These are phyloP conservation scores for Rhinella marina DNA, from an alignment of 2,797 vertebrate species.

Conservation along the genomic window DNA sequence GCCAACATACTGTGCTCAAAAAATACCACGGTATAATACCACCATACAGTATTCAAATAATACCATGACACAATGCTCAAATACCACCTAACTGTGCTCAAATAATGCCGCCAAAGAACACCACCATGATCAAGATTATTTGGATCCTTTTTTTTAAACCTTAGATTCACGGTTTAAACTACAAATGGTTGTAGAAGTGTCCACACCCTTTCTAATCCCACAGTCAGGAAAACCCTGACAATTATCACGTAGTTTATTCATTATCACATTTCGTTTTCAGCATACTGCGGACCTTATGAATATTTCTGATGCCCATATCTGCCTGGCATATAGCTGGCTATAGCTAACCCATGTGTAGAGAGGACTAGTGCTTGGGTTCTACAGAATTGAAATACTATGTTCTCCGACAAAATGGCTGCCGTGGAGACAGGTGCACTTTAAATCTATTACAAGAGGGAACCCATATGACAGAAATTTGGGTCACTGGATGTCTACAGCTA, in stretches of 20 bases:
- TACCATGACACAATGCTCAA: too few relatives aligned
- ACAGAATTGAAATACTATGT: not conserved
- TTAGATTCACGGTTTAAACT: too few relatives aligned
- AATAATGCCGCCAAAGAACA: too few relatives aligned
- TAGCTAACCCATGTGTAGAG: not conserved
- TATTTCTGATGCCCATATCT: not conserved
- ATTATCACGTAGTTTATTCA: not conserved
- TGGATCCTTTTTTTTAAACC: too few relatives aligned
- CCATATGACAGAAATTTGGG: slow-evolving; percentile 50
- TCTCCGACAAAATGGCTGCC: not conserved
- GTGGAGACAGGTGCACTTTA: not conserved
- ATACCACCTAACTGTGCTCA: too few relatives aligned
- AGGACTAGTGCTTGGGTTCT: not conserved
- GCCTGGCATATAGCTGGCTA: not conserved
- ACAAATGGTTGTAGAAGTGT: too few relatives aligned
- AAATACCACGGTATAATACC: too few relatives aligned
- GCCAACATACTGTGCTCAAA: too few relatives aligned
- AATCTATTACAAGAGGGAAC: slow-evolving; percentile 7
- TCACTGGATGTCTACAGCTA: slow-evolving; percentile 45
- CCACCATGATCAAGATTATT: too few relatives aligned
- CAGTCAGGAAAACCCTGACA: not conserved
- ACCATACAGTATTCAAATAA: too few relatives aligned
- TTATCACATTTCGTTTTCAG: not conserved
- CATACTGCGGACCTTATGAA: not conserved
- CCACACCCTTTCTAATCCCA: too few relatives aligned